These are phyloP conservation scores for Serranus cabrilla DNA, from an alignment of 2,797 vertebrate species.

Conservation along the genomic window DNA sequence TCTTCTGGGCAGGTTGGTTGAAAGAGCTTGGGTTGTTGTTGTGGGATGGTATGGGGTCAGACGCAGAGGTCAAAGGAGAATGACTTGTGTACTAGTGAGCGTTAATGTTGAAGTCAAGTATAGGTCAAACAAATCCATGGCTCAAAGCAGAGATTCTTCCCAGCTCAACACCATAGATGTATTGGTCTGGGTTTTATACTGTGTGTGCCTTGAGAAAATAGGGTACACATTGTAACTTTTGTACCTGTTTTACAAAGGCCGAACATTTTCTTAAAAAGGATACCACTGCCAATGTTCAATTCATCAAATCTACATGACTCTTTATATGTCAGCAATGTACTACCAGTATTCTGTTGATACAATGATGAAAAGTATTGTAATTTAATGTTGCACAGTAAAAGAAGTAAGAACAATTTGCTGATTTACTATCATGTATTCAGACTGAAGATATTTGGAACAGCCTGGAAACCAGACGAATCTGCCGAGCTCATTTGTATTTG, in stretches of 20 bases:
- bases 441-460: neutral
- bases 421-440: neutral
- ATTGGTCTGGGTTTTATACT: slow-evolving; percentile 66
- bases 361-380: neutral
- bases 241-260: neutral
- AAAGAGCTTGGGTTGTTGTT: slow-evolving; percentile 2
- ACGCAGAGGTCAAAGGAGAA: slow-evolving; percentile 59
- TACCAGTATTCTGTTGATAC: neutral
- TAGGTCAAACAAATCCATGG: slow-evolving; percentile 78
- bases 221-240: neutral
- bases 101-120: slow-evolving; percentile 74
- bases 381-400: neutral
- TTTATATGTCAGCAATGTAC: neutral
- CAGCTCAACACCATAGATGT: slow-evolving; percentile 68
- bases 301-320: neutral
- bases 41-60: slow-evolving; percentile 34
- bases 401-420: neutral
- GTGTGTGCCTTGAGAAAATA: slow-evolving; percentile 13
- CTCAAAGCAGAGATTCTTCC: slow-evolving; percentile 69
- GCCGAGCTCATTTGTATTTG: too few relatives aligned
- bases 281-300: too few relatives aligned
- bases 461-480: too few relatives aligned
- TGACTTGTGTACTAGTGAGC: slow-evolving; percentile 73
- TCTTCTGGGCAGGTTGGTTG: slow-evolving; percentile 17
- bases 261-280: neutral